phyloP scores from a whole-genome alignment of 2,888 invertebrate species.

The Cephus spinipes region DNA sequence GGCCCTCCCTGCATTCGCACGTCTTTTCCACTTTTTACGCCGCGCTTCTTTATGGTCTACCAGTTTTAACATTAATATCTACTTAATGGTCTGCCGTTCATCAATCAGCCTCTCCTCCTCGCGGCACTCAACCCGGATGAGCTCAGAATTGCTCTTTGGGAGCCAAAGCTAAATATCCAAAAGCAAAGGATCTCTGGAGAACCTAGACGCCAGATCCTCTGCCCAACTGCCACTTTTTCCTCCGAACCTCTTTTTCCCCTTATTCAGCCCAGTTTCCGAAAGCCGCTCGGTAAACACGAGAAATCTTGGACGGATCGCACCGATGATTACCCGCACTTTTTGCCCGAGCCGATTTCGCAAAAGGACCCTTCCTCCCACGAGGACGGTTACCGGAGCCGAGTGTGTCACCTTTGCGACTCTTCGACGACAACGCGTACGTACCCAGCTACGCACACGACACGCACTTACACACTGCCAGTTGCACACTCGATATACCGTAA shows the following conservation, averaged over 20 bases:
- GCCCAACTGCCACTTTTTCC: not conserved
- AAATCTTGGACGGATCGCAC: not conserved
- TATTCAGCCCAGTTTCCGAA: not conserved
- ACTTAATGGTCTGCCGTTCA: slow-evolving; percentile 18
- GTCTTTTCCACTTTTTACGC: not conserved
- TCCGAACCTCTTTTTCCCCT: not conserved
- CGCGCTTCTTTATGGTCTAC: not conserved
- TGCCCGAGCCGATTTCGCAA: not conserved
- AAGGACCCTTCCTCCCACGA: not conserved
- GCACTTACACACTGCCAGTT: not conserved
- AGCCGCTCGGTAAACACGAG: not conserved
- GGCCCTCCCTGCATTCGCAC: not conserved
- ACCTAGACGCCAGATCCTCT: not conserved
- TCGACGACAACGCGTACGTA: not conserved
- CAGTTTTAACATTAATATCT: slow-evolving; percentile 26
- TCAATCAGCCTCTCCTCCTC: slow-evolving; percentile 1
- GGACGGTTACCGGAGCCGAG: not conserved
- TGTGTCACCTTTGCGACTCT: not conserved
- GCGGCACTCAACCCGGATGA: not conserved
- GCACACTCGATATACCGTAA: not conserved
- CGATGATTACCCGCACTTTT: not conserved
- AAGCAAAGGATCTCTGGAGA: not conserved
- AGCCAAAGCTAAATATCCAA: not conserved
- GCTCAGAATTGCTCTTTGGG: not conserved
- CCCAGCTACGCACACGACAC: not conserved